Base-by-base conservation (phyloP, 2,797 vertebrate species). In the Pampus argenteus region DNA sequence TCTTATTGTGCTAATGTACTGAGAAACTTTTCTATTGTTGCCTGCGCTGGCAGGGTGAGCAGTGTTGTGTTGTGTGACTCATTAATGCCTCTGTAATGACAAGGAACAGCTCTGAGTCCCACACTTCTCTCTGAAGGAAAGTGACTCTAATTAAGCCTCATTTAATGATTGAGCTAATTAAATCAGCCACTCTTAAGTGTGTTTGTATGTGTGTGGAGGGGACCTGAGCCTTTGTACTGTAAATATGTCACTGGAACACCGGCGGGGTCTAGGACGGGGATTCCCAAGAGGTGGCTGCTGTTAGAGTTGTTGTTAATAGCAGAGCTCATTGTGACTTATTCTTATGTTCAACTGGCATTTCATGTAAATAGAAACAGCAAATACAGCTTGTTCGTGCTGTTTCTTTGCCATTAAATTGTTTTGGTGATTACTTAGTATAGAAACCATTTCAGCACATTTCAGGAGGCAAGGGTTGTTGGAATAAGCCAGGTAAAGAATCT, bases 141-240 rank as follows among this genome's bases (percentile, higher is more conserved):
- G 93, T 91, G 91, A 89, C 90, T 88, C 88, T 94, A 92, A 93
- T 93, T 92, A 94, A 93, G 88, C 86, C 84, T 81, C 86, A 87
- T 91, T 94, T 93, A 92, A 94, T 93, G 88, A 91, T 82, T 90
- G 85, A 52, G 74, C 89, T 92, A 94, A 93, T 94, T 94, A 94
- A 93, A 92, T 93, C 89, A 91, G 88, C 81, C 72, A 86, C 78
- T 83, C 77, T 87, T 86, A 51, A 78, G 55, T 88, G 73, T 82
- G 84, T 90, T 77, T 86, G 81, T 78, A 62, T 84, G 76, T 44
- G 84, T 73, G 86, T 55, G 80, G 54, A 72, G 83, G 85, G 79
- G 87, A 91, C 91, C 84, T 28, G 40, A 81, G 88, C 61, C 88
- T 90, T 92, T 89, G 87, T 91, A 89, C 85, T 89, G 87, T 89